Conservation (phyloP, 2,888 invertebrate genomes). For the Galerucella pusilla region DNA sequence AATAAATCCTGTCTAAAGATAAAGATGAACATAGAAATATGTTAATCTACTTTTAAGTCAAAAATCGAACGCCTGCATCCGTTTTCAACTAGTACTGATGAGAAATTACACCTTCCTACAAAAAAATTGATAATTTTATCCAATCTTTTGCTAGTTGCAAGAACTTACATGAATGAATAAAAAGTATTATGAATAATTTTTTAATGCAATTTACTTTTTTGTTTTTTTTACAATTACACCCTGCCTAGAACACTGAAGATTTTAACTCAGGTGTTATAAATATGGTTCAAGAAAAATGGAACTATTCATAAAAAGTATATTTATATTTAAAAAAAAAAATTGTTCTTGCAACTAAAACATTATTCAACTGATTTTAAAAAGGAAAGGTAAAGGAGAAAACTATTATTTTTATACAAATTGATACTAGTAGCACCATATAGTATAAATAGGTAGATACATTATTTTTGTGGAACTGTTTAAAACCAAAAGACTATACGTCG, state of each 20-base stretch:
- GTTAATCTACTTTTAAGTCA: slow-evolving; percentile 7
- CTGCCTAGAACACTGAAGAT: too few species aligned
- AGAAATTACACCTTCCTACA: slow-evolving; percentile 17
- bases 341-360: slow-evolving; percentile 10
- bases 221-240: too few species aligned
- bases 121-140: neutral
- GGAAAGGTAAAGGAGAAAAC: neutral
- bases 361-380: slow-evolving; percentile 11
- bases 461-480: neutral
- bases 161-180: neutral
- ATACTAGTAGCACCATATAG: slow-evolving; percentile 34
- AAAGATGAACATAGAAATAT: slow-evolving; percentile 12
- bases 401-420: slow-evolving; percentile 3
- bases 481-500: too few species aligned
- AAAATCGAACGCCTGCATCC: slow-evolving; percentile 40
- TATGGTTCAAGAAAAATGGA: too few species aligned
- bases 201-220: too few species aligned
- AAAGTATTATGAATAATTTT: too few species aligned
- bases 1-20: slow-evolving; percentile 25
- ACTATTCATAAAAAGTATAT: neutral
- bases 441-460: neutral
- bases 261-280: too few species aligned
- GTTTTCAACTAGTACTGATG: slow-evolving; percentile 26
- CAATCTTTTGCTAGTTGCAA: neutral
- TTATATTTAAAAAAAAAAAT: neutral